Conservation (phyloP, 2,888 invertebrate species). For the Leucoptera coffeella region DNA sequence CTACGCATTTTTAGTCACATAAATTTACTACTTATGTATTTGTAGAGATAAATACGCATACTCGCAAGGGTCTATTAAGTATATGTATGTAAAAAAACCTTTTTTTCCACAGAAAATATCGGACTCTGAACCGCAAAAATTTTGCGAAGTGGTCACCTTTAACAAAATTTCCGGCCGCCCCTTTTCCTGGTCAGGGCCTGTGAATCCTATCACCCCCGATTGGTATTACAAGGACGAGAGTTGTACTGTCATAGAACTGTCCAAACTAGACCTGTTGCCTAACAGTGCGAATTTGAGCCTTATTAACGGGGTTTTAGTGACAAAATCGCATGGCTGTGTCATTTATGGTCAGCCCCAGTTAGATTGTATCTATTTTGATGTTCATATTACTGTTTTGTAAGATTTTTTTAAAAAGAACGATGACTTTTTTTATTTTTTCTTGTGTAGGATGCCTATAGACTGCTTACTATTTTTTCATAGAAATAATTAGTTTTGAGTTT, state of each 20-base stretch:
- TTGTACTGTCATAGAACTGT: constrained; percentile 11
- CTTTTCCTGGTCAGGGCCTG: constrained; percentile 16
- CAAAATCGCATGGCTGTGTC: neutral
- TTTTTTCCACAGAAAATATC: constrained; percentile 6
- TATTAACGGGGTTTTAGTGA: constrained; percentile 8
- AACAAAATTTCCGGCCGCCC: constrained; percentile 29
- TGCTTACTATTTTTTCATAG: too few relatives aligned
- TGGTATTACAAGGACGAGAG: constrained; percentile 14
- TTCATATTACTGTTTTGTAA: neutral
- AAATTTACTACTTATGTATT: too few relatives aligned
- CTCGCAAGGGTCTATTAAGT: too few relatives aligned
- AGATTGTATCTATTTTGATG: too few relatives aligned
- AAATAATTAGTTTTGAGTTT: too few relatives aligned
- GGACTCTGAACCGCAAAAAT: constrained; percentile 10
- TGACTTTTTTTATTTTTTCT: constrained; percentile 5
- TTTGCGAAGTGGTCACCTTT: constrained; percentile 22
- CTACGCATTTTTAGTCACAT: too few relatives aligned
- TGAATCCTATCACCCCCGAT: constrained; percentile 13
- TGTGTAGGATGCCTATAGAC: too few relatives aligned
- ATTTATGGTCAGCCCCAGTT: neutral
- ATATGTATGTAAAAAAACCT: too few relatives aligned
- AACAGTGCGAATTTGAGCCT: constrained; percentile 22
- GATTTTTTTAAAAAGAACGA: constrained; percentile 3
- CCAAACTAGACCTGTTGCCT: constrained; percentile 19
- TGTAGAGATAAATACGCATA: too few relatives aligned